Base-by-base conservation (phyloP, 2,113 vertebrate species). In the Ceyx melanurus region DNA sequence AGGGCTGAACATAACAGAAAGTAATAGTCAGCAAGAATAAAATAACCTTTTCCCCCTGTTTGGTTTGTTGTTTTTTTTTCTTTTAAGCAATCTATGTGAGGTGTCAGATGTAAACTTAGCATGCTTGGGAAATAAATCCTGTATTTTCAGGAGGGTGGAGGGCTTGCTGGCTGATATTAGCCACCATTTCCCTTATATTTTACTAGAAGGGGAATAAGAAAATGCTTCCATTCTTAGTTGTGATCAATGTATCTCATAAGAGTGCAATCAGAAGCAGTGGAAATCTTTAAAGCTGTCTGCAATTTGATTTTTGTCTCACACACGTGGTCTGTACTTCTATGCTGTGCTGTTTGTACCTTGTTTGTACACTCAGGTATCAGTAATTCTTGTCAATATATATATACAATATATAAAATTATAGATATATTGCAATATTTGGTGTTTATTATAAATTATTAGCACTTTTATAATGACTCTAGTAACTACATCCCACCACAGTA, bases 381-480 rank as follows among this genome's bases (percentile, higher is more conserved):
- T 74, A 12, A 50, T 61, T 54, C 3, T 45, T 83, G 40, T 31
- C 35, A 7, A 35, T 35, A 35, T 35, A 35, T 35, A 35, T 37
- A 37, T 37, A 37, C 9, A 37, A 37, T 37, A 37, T 37, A 37
- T 37, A 37, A 37, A 10, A 37, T 37, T 37, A 37, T 37, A 37
- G 9, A 37, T 37, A 37, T 37, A 37, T 37, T 9, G 35, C 35
- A 37, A 37, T 37, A 37, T 37, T 37, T 37, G 35, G 35, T 37
- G 9, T 15, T 8, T 29, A 29, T 53, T 15, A 20, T 20, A 51
- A 51, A 71, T 0, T 0, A 7, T 13, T 1, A 50, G 11, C 48
- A 23, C 48, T 50, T 50, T 22, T 50, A 23, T 46, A 46, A 46
- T 50, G 48, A 50, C 48, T 50, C 48, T 50, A 50, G 23, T 23